Evolutionary conservation across 2,888 invertebrate species (phyloP).

Genomic region (Lumbricus terrestris): DNA sequence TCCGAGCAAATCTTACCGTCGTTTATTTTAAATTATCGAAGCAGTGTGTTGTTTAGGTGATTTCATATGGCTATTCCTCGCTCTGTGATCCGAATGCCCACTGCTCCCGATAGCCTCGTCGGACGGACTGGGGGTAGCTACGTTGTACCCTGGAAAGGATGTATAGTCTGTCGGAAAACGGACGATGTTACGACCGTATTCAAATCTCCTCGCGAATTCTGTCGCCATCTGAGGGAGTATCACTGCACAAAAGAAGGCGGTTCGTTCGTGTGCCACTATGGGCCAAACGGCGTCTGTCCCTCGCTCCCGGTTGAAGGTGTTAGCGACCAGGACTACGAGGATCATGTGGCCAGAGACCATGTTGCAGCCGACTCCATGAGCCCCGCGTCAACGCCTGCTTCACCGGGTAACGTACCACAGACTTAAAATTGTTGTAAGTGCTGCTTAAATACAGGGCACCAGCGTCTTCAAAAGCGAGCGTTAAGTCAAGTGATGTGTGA

Average conservation of each 20-base stretch:
- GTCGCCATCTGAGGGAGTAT: constrained; percentile 74
- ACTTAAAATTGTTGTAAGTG: too few relatives aligned
- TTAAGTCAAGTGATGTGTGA: too few relatives aligned
- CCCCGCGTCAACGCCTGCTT: not conserved
- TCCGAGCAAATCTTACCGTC: not conserved
- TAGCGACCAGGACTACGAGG: constrained; percentile 81
- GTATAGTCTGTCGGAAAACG: constrained; percentile 24
- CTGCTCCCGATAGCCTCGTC: not conserved
- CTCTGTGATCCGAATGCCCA: not conserved
- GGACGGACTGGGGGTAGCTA: not conserved
- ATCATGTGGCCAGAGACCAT: constrained; percentile 74
- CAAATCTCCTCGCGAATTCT: constrained; percentile 59
- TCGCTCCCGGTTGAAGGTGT: constrained; percentile 86
- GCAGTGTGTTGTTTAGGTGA: not conserved
- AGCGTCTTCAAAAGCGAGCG: too few relatives aligned
- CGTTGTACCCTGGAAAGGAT: constrained; percentile 32
- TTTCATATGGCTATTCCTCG: not conserved
- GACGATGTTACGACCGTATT: constrained; percentile 38
- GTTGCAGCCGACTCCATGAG: constrained; percentile 43
- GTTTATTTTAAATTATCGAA: not conserved
- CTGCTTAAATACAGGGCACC: too few relatives aligned
- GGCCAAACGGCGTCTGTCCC: constrained; percentile 80
- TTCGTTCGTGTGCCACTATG: constrained; percentile 82
- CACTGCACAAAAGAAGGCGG: constrained; percentile 84
- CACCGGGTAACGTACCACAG: not conserved